Conservation (phyloP, 2,888 invertebrate genomes). For the Mimas tiliae region DNA sequence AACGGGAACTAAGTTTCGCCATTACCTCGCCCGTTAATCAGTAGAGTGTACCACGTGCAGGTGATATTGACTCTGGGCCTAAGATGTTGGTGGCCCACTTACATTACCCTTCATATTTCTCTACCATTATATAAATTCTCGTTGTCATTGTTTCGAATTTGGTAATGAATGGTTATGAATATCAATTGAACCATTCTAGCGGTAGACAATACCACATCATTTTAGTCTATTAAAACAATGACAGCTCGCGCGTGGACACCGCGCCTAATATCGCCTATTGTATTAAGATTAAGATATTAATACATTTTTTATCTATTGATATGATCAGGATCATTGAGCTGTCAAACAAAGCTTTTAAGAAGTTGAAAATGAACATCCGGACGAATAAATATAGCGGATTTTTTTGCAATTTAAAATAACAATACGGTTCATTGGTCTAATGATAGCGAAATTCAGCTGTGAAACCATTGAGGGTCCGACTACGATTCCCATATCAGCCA, state of each 20-base stretch:
- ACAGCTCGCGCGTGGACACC: constrained; percentile 23
- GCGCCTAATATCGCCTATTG: constrained; percentile 21
- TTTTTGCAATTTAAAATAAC: background rate
- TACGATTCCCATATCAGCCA: background rate
- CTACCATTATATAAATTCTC: too few relatives aligned
- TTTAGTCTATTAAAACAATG: background rate
- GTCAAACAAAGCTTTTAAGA: constrained; percentile 20
- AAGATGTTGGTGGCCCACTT: too few relatives aligned
- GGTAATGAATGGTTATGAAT: too few relatives aligned
- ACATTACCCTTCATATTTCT: too few relatives aligned
- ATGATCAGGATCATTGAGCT: constrained; percentile 26
- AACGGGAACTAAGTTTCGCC: too few relatives aligned
- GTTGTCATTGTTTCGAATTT: too few relatives aligned
- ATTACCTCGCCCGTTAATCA: too few relatives aligned
- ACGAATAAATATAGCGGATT: background rate
- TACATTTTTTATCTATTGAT: constrained; percentile 20
- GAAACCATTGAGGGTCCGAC: background rate
- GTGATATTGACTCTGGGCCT: too few relatives aligned
- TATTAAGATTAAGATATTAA: constrained; percentile 26
- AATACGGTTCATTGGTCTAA: background rate
- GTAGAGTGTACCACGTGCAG: too few relatives aligned
- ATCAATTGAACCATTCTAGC: background rate
- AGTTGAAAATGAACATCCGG: constrained; percentile 12
- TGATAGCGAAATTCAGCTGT: background rate
- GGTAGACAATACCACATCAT: background rate